These are phyloP conservation scores for Xenopus petersii DNA, from an alignment of 2,797 vertebrate genomes.

Conservation along the genomic window DNA sequence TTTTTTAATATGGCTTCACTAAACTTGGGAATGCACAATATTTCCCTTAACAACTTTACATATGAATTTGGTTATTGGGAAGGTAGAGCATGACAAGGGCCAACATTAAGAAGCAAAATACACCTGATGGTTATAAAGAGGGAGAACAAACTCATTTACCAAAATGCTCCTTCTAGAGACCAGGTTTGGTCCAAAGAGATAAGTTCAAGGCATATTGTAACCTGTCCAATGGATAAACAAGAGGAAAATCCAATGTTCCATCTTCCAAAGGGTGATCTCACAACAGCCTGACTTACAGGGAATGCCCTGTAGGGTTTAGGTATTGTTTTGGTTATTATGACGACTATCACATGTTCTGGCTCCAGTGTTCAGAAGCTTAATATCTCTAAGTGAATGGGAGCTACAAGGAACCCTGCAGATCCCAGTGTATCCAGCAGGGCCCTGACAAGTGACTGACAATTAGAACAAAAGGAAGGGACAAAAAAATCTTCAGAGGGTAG, in stretches of 20 bases:
- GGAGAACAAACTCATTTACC: too few relatives aligned
- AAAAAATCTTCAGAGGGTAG: constrained; percentile 40
- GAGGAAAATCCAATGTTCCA: not conserved
- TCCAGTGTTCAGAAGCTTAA: not conserved
- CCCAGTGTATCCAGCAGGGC: constrained; percentile 12
- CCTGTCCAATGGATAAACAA: not conserved
- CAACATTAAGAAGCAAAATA: too few relatives aligned
- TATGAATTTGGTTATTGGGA: too few relatives aligned
- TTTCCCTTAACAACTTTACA: too few relatives aligned
- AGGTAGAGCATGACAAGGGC: too few relatives aligned
- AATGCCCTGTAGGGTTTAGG: not conserved
- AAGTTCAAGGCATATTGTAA: too few relatives aligned
- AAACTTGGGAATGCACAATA: too few relatives aligned
- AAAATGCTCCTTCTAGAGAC: too few relatives aligned
- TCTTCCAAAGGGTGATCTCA: not conserved
- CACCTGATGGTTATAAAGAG: too few relatives aligned
- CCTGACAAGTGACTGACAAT: constrained; percentile 36
- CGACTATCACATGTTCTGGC: not conserved
- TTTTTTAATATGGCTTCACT: too few relatives aligned
- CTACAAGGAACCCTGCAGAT: constrained; percentile 29
- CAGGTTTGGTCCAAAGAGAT: too few relatives aligned
- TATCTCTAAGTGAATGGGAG: constrained; percentile 13
- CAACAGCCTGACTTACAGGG: not conserved
- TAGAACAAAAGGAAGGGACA: constrained; percentile 46
- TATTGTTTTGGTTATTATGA: not conserved